Conservation (phyloP, 2,888 invertebrate genomes). For the Drosophila nr. medialis region DNA sequence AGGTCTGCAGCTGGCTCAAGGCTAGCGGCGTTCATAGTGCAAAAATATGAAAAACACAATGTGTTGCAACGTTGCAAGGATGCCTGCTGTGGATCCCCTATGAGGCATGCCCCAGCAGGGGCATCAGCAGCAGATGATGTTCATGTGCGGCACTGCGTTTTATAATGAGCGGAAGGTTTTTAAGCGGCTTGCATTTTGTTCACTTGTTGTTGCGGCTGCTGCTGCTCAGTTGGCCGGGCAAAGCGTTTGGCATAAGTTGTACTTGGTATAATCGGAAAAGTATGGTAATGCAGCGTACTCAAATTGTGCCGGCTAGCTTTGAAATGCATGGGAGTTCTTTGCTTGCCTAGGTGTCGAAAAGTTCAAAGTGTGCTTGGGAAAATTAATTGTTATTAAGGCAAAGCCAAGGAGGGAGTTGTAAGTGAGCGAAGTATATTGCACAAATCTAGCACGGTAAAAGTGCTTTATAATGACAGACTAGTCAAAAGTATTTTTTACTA, state of each 20-base stretch:
- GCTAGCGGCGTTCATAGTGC: constrained; percentile 65
- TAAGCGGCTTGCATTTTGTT: constrained; percentile 50
- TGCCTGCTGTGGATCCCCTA: constrained; percentile 38
- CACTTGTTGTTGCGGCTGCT: constrained; percentile 8
- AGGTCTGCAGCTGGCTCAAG: constrained; percentile 54
- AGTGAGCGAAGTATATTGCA: neutral
- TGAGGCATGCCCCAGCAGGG: constrained; percentile 39
- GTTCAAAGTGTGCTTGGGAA: constrained; percentile 9
- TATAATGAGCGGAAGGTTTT: constrained; percentile 73
- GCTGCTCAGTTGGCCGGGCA: constrained; percentile 27
- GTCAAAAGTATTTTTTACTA: neutral
- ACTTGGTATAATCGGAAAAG: constrained; percentile 37
- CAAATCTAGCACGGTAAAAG: neutral
- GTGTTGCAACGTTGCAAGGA: constrained; percentile 52
- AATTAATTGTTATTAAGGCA: constrained; percentile 16
- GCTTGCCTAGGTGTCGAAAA: constrained; percentile 5
- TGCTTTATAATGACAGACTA: neutral
- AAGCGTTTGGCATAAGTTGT: constrained; percentile 42
- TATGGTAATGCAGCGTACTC: constrained; percentile 49
- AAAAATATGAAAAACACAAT: constrained; percentile 74
- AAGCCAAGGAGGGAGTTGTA: neutral
- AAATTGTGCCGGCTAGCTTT: constrained; percentile 26
- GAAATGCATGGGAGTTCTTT: constrained; percentile 11
- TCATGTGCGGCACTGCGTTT: constrained; percentile 64
- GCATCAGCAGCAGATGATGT: constrained; percentile 40